Base-by-base conservation (phyloP, 2,888 invertebrate genomes). In the Troilus luridus region DNA sequence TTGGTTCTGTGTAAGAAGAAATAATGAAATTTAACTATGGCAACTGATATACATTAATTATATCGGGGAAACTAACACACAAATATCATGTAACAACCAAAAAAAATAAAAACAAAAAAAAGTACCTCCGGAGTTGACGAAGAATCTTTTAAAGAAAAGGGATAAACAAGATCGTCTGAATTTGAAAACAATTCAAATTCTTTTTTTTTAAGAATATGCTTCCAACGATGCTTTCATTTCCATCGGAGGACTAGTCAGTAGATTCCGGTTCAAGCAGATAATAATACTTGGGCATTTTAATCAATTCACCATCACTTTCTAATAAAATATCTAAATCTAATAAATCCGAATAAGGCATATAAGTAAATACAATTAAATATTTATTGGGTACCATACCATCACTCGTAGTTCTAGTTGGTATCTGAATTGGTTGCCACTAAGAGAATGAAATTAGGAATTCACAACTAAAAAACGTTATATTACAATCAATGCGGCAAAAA, bases 141-240 rank as follows among this genome's bases (percentile, higher is more conserved):
- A 5, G 89, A 64, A 24, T 64, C 88, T 11, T 64, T 24, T 54
- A 88, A 67, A 19, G 91, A 88, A 60, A 24, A 89, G 10, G 91
- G 91, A 21, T 88, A 62, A 14, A 60, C 67, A 17, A 91, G 89
- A 14, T 88, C 60, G 17, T 91, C 91, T 10, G 92, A 91, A 10
- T 89, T 27, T 5, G 92, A 92, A 0, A 91, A 91, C 14, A 92
- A 88, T 62, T 92, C 92, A 11, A 91, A 89, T 56, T n/a, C n/a
- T n/a, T n/a, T n/a, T n/a, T n/a, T n/a, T n/a, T n/a, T n/a, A n/a
- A n/a, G n/a, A n/a, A n/a, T n/a, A n/a, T n/a, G n/a, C n/a, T n/a
- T n/a, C n/a, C n/a, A n/a, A n/a, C n/a, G 12, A 96, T 94, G 59
- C 96, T 96, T 93, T 96, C 96, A 17, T 94, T 94, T 90, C 95